Conservation (phyloP, 2,888 invertebrate species). For the Melipona bicolor region DNA sequence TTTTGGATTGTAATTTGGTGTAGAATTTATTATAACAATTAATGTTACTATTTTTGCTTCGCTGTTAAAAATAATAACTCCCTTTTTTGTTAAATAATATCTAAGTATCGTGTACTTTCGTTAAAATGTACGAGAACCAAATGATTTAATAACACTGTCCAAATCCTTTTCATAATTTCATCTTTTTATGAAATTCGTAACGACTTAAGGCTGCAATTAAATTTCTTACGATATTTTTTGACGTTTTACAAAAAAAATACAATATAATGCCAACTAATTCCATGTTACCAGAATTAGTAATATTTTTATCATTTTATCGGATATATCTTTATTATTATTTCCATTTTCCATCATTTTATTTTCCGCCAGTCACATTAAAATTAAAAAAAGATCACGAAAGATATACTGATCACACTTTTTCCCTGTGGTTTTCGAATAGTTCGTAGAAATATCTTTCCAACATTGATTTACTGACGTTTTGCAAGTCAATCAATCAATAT, state of each 20-base stretch:
- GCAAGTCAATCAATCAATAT: conserved; percentile 5
- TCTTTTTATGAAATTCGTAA: neutral
- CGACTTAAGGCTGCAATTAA: neutral
- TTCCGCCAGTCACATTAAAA: neutral
- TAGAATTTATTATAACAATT: neutral
- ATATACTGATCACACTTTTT: neutral
- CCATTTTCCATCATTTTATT: too few relatives aligned
- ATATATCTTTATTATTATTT: too few relatives aligned
- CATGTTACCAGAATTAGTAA: neutral
- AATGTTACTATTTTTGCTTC: neutral
- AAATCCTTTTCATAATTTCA: neutral
- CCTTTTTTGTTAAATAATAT: neutral
- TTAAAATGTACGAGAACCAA: neutral
- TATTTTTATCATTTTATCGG: too few relatives aligned
- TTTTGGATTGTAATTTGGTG: neutral
- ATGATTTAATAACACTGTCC: neutral
- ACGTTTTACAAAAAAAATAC: neutral
- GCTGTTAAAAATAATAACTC: neutral
- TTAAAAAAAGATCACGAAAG: neutral
- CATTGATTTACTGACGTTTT: neutral
- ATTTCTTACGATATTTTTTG: neutral
- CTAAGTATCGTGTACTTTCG: too few relatives aligned
- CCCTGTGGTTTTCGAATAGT: neutral
- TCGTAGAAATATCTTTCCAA: neutral
- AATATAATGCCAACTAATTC: neutral